A percentile compares a stretch with the other conserved stretches of the same genome.
Evolutionary conservation across 2,797 vertebrate genomes (phyloP).

Genomic region (Sebastes alutus): DNA sequence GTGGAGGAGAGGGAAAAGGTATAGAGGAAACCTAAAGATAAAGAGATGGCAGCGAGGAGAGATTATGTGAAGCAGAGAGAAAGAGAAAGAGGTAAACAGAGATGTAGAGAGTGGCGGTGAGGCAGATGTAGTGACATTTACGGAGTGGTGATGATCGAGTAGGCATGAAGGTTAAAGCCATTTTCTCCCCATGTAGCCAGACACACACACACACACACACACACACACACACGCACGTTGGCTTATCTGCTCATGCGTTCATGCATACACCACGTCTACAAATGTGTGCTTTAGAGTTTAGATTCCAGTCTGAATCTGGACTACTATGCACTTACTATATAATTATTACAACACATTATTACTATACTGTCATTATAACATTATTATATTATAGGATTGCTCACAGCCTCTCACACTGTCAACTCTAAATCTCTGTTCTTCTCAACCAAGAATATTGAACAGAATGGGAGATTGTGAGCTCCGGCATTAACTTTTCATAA

Average conservation of each 20-base stretch:
- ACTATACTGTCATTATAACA: not conserved
- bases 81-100: conserved; percentile 51
- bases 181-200: conserved; percentile 66
- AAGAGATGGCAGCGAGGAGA: conserved; percentile 28
- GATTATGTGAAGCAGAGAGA: conserved; percentile 36
- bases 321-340: not conserved
- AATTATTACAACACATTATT: not conserved
- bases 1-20: not conserved
- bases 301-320: conserved; percentile 14
- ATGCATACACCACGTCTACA: conserved; percentile 17
- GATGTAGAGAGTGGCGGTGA: conserved; percentile 52
- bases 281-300: conserved; percentile 33
- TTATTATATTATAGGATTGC: not conserved
- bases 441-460: not conserved
- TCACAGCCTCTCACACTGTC: not conserved
- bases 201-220: conserved; percentile 26
- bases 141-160: conserved; percentile 70
- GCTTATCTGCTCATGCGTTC: conserved; percentile 29
- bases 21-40: not conserved
- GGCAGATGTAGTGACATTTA: conserved; percentile 79
- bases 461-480: not conserved
- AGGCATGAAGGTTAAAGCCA: conserved; percentile 82
- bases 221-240: not conserved
- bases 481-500: conserved; percentile 42
- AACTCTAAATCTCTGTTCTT: not conserved